These are phyloP conservation scores for Teleiodes luculella DNA, from an alignment of 2,888 invertebrate species.

Conservation along the genomic window DNA sequence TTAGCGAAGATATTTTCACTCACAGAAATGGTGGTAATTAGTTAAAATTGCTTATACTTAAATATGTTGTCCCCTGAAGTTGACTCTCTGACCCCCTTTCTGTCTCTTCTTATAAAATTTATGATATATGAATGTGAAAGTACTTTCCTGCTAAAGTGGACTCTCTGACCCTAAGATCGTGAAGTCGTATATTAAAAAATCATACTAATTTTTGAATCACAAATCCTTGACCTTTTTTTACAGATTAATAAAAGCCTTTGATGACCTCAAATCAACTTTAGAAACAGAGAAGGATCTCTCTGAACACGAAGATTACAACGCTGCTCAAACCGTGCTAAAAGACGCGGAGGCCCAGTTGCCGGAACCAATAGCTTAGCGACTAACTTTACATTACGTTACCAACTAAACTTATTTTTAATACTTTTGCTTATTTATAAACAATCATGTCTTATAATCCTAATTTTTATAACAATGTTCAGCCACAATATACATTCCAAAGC, in stretches of 20 bases:
- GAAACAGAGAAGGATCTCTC: slow-evolving; percentile 88
- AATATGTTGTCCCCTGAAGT: too few relatives aligned
- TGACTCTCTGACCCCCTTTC: too few relatives aligned
- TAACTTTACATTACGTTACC: slow-evolving; percentile 13
- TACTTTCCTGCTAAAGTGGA: too few relatives aligned
- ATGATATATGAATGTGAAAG: too few relatives aligned
- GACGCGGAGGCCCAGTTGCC: slow-evolving; percentile 82
- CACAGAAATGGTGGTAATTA: too few relatives aligned
- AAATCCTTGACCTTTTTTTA: slow-evolving; percentile 26
- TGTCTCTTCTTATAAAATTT: too few relatives aligned
- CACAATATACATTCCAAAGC: slow-evolving; percentile 63
- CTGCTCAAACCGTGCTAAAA: slow-evolving; percentile 82
- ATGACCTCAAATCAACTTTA: slow-evolving; percentile 85
- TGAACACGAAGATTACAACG: slow-evolving; percentile 83
- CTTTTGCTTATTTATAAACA: slow-evolving; percentile 44
- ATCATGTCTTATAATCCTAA: slow-evolving; percentile 67
- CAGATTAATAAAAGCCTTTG: slow-evolving; percentile 84
- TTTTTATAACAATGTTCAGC: slow-evolving; percentile 53
- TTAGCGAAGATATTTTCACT: too few relatives aligned
- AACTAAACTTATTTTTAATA: slow-evolving; percentile 34
- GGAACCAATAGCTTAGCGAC: slow-evolving; percentile 38
- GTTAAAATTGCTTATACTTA: too few relatives aligned
- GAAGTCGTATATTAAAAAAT: too few relatives aligned
- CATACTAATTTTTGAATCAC: background rate
- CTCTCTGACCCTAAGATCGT: too few relatives aligned